Evolutionary conservation across 2,113 vertebrate species (phyloP), one percentile per base, ranked within the genome.

Genomic region (Leptocoma aspasia): DNA sequence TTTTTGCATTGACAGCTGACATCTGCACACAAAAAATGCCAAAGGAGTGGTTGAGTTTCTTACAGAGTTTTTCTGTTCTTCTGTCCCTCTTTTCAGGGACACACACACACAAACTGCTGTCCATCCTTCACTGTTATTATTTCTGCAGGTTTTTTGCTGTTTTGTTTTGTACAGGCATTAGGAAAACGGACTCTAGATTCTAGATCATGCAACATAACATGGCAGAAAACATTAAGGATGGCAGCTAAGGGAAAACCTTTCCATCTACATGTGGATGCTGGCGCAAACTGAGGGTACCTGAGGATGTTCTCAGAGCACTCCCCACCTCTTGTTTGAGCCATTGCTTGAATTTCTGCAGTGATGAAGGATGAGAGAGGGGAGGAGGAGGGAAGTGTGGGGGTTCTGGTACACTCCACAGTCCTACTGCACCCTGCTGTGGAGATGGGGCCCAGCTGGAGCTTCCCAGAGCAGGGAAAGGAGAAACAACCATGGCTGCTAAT

Each of bases 51-150:
- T 2, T 0, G 0, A 42, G 22, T 45, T 65, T 18, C 42, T 64
- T 41, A 53, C 6, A 54, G 49, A 80, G 69, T 57, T 72, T 31
- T 41, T 35, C 31, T 31, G 30, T 75, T 33, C 33, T 78, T 63
- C 30, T 33, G 8, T 16, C 35, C 11, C 12, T 90, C 24, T 76
- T 57, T 69, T 22, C 52, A 66, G 47, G 31, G 11, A 68, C 20
- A 54, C 0, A 1, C 0, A 1, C 5, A 49, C 9, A 33, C 7
- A 52, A 37, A 23, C 21, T 57, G 19, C 6, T 60, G 20, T 30
- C 33, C 5, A 47, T 9, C 15, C 18, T 79, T 76, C n/a, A 10
- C 17, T 80, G 7, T 10, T 57, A 20, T 4, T 54, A 44, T 17
- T 17, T 47, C 35, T 60, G 24, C 47, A 15, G 3, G 2, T 0